Conservation (phyloP, 2,888 invertebrate species). For the Gibbula magus region DNA sequence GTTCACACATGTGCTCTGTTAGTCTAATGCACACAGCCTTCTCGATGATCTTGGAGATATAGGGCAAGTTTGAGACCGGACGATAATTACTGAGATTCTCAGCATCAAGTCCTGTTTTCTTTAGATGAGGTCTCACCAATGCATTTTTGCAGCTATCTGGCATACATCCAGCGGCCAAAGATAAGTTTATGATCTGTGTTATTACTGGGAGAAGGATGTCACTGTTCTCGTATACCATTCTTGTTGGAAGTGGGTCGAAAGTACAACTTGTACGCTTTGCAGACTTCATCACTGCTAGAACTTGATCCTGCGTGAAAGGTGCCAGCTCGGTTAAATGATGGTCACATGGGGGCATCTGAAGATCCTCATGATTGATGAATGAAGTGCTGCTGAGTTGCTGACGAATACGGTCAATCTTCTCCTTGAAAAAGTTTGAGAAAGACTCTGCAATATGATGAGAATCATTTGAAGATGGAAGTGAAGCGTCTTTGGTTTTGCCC, state of each 20-base stretch:
- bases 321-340: not conserved
- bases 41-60: no score
- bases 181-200: not conserved
- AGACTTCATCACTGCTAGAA: not conserved
- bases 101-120: not conserved
- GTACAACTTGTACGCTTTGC: not conserved
- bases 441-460: not conserved
- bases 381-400: not conserved
- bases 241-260: not conserved
- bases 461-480: not conserved
- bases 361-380: not conserved
- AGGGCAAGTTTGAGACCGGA: no score
- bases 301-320: no score
- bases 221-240: not conserved
- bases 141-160: not conserved
- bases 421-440: not conserved
- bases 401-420: not conserved
- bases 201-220: not conserved
- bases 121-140: not conserved
- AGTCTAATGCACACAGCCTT: not conserved
- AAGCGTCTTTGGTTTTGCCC: not conserved
- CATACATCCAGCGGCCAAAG: not conserved
- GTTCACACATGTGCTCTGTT: not conserved
- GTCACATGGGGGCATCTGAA: not conserved
- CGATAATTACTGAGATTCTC: no score